phyloP scores from a whole-genome alignment of 1,140 invertebrate species.

The Asbolus verrucosus region DNA sequence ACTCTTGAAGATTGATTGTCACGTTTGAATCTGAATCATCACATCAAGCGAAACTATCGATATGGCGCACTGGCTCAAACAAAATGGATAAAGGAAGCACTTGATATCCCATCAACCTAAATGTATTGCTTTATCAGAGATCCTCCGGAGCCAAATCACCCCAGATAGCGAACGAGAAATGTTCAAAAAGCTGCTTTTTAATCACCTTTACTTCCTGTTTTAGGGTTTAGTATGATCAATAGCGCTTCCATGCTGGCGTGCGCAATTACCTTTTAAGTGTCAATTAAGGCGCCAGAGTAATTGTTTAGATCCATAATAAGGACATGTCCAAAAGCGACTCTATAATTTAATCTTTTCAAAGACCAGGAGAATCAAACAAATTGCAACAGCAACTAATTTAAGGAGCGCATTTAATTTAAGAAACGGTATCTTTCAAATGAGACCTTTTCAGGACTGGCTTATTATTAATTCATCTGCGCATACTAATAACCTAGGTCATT shows the following conservation, averaged over 20 bases:
- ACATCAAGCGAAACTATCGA: constrained; percentile 9
- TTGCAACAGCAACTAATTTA: constrained; percentile 12
- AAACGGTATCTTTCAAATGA: constrained; percentile 19
- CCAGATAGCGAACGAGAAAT: constrained; percentile 7
- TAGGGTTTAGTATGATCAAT: constrained; percentile 1
- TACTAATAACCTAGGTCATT: constrained; percentile 14
- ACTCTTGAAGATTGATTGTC: background rate
- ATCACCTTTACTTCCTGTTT: constrained; percentile 3
- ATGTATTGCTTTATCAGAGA: constrained; percentile 8
- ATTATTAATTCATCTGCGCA: constrained; percentile 35
- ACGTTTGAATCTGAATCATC: constrained; percentile 4
- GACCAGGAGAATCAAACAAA: constrained; percentile 1
- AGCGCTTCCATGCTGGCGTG: background rate
- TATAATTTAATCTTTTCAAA: background rate
- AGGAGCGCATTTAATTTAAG: constrained; percentile 7
- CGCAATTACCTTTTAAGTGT: background rate
- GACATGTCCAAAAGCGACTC: background rate
- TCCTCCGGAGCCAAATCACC: background rate
- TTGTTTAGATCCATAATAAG: background rate
- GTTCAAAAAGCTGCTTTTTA: constrained; percentile 22
- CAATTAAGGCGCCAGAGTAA: background rate
- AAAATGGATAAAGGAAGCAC: constrained; percentile 8
- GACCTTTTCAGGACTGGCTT: constrained; percentile 16
- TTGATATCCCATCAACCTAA: constrained; percentile 24
- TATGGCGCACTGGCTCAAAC: constrained; percentile 8